phyloP scores from a whole-genome alignment of 1,140 invertebrate genomes.

The Archegozetes longisetosus region DNA sequence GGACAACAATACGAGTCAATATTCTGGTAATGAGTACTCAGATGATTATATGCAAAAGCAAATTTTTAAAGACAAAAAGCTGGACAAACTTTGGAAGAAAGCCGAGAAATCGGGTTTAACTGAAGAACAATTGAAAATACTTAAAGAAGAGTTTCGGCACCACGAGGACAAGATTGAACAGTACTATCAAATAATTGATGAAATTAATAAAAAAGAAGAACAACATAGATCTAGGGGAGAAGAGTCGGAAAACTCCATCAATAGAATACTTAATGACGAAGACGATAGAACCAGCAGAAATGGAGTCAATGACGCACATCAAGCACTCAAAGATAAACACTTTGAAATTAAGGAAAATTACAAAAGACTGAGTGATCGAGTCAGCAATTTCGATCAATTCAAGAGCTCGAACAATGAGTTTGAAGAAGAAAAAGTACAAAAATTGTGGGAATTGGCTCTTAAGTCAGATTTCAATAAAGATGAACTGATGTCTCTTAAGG shows the following conservation, averaged over 20 bases:
- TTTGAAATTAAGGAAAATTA: conserved; percentile 58
- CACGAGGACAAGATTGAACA: conserved; percentile 85
- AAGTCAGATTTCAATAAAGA: conserved; percentile 57
- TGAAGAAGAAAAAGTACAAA: conserved; percentile 70
- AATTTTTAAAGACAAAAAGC: conserved; percentile 71
- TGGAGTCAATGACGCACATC: conserved; percentile 16
- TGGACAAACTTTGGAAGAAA: conserved; percentile 77
- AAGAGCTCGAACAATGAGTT: conserved; percentile 47
- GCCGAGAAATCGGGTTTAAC: conserved; percentile 54
- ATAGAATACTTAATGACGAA: conserved; percentile 17
- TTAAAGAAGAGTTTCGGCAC: conserved; percentile 76
- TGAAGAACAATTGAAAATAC: conserved; percentile 56
- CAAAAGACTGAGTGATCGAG: conserved; percentile 52
- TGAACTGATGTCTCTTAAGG: conserved; percentile 65
- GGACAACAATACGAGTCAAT: conserved; percentile 55
- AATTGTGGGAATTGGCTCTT: conserved; percentile 62
- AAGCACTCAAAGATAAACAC: conserved; percentile 47
- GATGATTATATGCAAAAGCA: conserved; percentile 50
- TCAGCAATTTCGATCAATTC: conserved; percentile 52
- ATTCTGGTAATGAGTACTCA: conserved; percentile 42
- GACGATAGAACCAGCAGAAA: conserved; percentile 17
- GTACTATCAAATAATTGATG: conserved; percentile 58
- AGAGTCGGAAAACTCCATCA: conserved; percentile 23
- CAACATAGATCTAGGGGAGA: background rate
- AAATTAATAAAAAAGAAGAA: conserved; percentile 31